phyloP scores from a whole-genome alignment of 2,113 vertebrate species.

The Jacana jacana region DNA sequence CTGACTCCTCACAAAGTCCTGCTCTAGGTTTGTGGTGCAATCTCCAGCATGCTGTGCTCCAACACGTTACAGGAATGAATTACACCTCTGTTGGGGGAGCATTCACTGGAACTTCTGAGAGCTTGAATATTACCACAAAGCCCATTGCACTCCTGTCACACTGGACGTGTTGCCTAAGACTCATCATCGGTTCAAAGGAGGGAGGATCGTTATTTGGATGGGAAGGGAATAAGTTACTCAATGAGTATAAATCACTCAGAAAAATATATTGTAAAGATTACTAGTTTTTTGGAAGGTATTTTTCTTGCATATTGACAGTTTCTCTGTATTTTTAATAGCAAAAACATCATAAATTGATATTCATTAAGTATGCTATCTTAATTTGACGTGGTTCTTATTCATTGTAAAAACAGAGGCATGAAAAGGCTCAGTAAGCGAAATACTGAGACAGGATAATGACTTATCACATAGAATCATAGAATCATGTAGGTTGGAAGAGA shows the following conservation, averaged over 20 bases:
- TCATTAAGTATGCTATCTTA: background rate
- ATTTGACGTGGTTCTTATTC: background rate
- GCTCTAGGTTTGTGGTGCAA: background rate
- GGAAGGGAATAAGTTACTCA: background rate
- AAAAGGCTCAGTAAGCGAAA: background rate
- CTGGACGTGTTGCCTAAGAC: rapidly evolving
- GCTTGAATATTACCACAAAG: background rate
- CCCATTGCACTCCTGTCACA: rapidly evolving
- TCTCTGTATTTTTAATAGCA: background rate
- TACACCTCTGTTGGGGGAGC: background rate
- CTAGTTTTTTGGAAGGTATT: background rate
- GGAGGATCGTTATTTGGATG: background rate
- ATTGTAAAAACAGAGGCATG: background rate
- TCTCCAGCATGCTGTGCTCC: background rate
- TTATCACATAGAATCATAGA: too few relatives aligned
- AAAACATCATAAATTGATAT: background rate
- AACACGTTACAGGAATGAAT: background rate
- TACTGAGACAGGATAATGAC: background rate
- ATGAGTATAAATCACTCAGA: background rate
- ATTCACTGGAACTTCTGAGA: background rate
- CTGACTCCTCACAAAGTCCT: background rate
- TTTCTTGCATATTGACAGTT: background rate
- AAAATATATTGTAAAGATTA: background rate
- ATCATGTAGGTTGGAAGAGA: too few relatives aligned
- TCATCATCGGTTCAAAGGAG: background rate